Base-by-base conservation (phyloP, 2,888 invertebrate species). In the Limenitis arthemis region DNA sequence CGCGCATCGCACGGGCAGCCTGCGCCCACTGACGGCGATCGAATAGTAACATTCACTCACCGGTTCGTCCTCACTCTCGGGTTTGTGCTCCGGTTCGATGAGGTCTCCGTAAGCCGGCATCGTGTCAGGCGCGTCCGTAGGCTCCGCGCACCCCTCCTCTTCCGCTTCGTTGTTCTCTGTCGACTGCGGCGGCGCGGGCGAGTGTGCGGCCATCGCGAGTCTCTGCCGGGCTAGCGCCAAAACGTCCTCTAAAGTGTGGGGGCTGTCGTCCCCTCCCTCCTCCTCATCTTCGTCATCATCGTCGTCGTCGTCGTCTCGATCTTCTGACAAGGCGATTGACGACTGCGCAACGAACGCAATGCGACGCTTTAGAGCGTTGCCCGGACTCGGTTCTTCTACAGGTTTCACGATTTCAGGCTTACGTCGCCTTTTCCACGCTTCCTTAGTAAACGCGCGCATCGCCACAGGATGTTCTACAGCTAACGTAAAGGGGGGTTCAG, bases 41-140 rank as follows among this genome's bases (percentile, higher is more conserved):
- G 43, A 54, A 59, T 56, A 36, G 34, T 33, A 61, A 52, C 54
- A 61, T 57, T 64, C 72, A 77, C 79, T 78, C 77, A 78, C 79
- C 79, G 77, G 68, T 62, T 70, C 67, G 65, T 66, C 70, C 63
- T 68, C 72, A 69, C 63, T 72, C 66, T 71, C 69, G 62, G 70
- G 67, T 68, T 70, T 66, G 70, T 63, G 62, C 60, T 77, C 72
- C 64, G 83, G 77, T 72, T 79, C 84, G 76, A 87, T 77, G 67
- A 87, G 84, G 74, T 87, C 86, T 69, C 87, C 87, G 77, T 86
- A 86, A 37, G 87, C 81, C 62, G 86, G 85, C 87, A 87, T 87
- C 60, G 78, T 71, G 73, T 80, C 81, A 63, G 78, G 61, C 72
- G 48, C 29, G 28, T 51, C 46, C 34, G 44, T 87, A 59, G 78